Evolutionary conservation across 2,888 invertebrate species (phyloP).

Genomic region (Drosophila ustulata): DNA sequence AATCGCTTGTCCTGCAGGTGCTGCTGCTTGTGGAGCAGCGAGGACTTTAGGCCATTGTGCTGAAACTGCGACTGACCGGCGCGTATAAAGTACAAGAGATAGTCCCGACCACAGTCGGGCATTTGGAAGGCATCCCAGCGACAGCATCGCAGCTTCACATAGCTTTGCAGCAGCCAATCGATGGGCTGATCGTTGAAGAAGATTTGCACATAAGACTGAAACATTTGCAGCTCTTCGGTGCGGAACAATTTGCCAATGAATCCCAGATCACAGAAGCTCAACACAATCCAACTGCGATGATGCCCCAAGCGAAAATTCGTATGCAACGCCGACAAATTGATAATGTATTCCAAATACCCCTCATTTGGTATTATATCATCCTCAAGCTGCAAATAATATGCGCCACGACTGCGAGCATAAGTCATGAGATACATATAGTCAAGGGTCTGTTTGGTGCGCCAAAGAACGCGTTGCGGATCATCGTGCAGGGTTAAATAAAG

Average conservation of each 20-base stretch:
- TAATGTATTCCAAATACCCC: conserved; percentile 46
- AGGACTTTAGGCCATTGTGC: conserved; percentile 47
- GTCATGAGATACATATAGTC: conserved; percentile 63
- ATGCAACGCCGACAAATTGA: conserved; percentile 32
- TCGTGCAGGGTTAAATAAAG: conserved; percentile 39
- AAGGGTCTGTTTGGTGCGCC: conserved; percentile 62
- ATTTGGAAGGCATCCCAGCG: conserved; percentile 35
- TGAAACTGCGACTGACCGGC: conserved; percentile 52
- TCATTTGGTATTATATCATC: conserved; percentile 43
- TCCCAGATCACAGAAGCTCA: conserved; percentile 56
- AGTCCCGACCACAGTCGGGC: conserved; percentile 24
- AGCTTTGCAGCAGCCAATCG: conserved; percentile 60
- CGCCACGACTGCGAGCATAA: conserved; percentile 51
- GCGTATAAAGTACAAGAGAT: conserved; percentile 12
- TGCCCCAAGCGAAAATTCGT: conserved; percentile 37
- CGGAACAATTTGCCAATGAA: conserved; percentile 61
- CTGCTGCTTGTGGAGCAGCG: conserved; percentile 42
- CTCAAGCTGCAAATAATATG: conserved; percentile 59
- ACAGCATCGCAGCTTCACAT: conserved; percentile 46
- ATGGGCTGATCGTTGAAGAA: conserved; percentile 61
- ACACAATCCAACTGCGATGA: conserved; percentile 41
- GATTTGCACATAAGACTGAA: conserved; percentile 38
- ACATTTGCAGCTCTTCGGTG: conserved; percentile 25
- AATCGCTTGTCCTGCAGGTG: conserved; percentile 16
- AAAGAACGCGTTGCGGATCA: conserved; percentile 12